A percentile compares a stretch with the other conserved stretches of the same genome.
Evolutionary conservation across 1,140 invertebrate genomes (phyloP).

Genomic region (Drosophila bifasciata): DNA sequence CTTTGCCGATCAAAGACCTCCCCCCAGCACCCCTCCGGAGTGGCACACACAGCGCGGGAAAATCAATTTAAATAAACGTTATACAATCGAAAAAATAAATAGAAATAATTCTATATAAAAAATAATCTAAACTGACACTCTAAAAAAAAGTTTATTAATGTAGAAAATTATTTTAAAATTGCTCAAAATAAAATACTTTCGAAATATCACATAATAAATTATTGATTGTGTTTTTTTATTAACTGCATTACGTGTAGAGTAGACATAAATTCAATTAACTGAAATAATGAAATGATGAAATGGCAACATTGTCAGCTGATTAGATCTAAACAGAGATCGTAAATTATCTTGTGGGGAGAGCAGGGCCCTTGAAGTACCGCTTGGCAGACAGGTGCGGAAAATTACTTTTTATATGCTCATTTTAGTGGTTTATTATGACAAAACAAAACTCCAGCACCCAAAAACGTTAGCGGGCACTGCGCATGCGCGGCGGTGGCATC

Average conservation of each 20-base stretch:
- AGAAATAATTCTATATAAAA: constrained; percentile 24
- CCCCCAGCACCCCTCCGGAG: not conserved
- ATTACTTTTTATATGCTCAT: constrained; percentile 81
- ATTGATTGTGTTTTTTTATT: not conserved
- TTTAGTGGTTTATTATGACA: constrained; percentile 81
- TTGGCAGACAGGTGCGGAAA: constrained; percentile 80
- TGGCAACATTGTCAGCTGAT: constrained; percentile 54
- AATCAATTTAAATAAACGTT: constrained; percentile 12
- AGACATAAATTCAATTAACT: constrained; percentile 59
- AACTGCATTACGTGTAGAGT: constrained; percentile 9
- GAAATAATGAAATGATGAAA: constrained; percentile 30
- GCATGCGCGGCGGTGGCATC: constrained; percentile 54
- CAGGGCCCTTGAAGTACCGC: constrained; percentile 73
- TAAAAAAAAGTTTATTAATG: too few relatives aligned
- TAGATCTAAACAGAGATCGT: constrained; percentile 62
- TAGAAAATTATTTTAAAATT: too few relatives aligned
- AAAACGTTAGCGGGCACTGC: constrained; percentile 61
- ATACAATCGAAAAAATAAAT: constrained; percentile 1
- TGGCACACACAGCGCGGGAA: constrained; percentile 35
- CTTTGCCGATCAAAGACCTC: constrained; percentile 13
- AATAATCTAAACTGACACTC: too few relatives aligned
- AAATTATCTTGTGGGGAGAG: constrained; percentile 56
- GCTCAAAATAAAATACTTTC: too few relatives aligned
- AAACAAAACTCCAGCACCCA: constrained; percentile 63
- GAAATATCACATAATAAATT: constrained; percentile 8